A percentile compares a stretch with the other conserved stretches of the same genome.
These are phyloP conservation scores for Zoanthus solanderi DNA, from an alignment of 92 coral and sea anemone genomes.

Conservation along the genomic window DNA sequence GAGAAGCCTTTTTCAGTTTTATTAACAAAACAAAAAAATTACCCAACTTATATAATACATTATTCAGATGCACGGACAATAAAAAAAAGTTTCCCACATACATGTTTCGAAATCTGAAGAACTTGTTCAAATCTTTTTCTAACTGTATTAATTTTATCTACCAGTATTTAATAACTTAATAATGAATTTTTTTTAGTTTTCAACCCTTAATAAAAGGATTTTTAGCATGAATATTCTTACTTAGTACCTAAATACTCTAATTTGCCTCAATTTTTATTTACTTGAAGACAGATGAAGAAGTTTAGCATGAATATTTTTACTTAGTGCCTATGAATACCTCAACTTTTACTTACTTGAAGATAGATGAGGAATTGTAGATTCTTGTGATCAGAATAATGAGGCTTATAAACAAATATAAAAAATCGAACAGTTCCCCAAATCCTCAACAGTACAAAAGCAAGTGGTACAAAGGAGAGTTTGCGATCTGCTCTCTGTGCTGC, in stretches of 20 bases:
- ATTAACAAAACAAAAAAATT: too few relatives aligned
- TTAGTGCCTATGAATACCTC: not conserved
- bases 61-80: too few relatives aligned
- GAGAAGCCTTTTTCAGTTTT: too few relatives aligned
- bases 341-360: constrained; percentile 29
- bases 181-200: too few relatives aligned
- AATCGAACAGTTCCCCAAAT: constrained; percentile 96
- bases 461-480: constrained; percentile 79
- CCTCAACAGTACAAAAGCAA: constrained; percentile 82
- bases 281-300: constrained; percentile 24
- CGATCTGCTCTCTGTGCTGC: constrained; percentile 83
- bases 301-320: not conserved
- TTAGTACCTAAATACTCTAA: not conserved
- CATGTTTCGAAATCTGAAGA: too few relatives aligned
- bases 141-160: too few relatives aligned
- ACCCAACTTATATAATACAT: too few relatives aligned
- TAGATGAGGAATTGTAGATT: constrained; percentile 29
- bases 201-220: too few relatives aligned
- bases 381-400: not conserved
- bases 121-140: too few relatives aligned
- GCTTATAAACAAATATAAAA: constrained; percentile 55
- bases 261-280: not conserved
- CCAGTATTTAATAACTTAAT: too few relatives aligned
- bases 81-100: too few relatives aligned
- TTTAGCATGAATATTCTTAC: not conserved